A percentile compares a stretch with the other conserved stretches of the same genome.
These are phyloP conservation scores for Ophioderma brevispina DNA, from an alignment of 35 echinoderm and acorn worm genomes.

Conservation along the genomic window DNA sequence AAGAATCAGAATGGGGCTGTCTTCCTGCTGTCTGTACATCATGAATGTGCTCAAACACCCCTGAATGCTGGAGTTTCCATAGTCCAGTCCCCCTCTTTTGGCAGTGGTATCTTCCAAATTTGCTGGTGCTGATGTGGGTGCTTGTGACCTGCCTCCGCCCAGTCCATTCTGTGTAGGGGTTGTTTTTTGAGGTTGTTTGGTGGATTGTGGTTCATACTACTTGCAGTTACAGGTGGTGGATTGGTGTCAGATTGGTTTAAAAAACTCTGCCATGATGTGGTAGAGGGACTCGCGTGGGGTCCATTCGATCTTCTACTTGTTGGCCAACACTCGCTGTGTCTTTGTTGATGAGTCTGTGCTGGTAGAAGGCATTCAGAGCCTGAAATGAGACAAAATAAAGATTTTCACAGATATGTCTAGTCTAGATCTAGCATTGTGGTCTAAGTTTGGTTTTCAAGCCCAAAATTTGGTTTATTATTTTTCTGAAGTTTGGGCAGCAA, in stretches of 20 bases:
- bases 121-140: not conserved
- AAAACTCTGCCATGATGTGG: not conserved
- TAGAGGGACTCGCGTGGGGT: not conserved
- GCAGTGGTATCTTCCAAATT: not conserved
- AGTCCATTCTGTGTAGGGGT: conserved; percentile 6
- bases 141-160: not conserved
- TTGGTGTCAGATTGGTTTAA: not conserved
- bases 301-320: conserved; percentile 40
- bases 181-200: conserved; percentile 21
- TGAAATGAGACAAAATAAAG: conserved; percentile 22
- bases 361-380: conserved; percentile 66
- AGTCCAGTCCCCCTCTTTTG: not conserved
- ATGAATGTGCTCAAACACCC: conserved; percentile 90
- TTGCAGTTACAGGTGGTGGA: not conserved
- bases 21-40: conserved; percentile 54
- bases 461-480: too few relatives aligned
- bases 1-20: conserved; percentile 74
- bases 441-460: too few relatives aligned
- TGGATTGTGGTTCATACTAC: too few relatives aligned
- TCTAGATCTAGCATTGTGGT: too few relatives aligned
- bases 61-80: conserved; percentile 44
- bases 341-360: conserved; percentile 37
- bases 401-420: too few relatives aligned
- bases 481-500: too few relatives aligned
- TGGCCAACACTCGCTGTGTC: conserved; percentile 47